Evolutionary conservation across 2,797 vertebrate species (phyloP), one percentile per base, ranked within the genome.

Genomic region (Cossypha dichroa): DNA sequence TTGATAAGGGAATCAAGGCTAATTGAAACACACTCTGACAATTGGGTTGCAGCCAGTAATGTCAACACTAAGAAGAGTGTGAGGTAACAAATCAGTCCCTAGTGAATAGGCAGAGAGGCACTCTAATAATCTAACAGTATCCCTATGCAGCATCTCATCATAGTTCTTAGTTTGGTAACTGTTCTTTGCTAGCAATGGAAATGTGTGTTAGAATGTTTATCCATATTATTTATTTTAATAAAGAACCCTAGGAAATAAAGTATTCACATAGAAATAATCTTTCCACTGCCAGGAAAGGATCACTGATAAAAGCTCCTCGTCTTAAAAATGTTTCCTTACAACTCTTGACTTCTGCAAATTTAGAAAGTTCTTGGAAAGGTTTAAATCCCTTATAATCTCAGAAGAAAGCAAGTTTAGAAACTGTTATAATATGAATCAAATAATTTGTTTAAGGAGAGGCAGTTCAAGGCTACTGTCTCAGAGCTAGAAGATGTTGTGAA

Each of bases 21-120:
- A 97, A 98, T 51, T 94, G 95, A 96, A 98, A 97, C 83, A 91
- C 62, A 77, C 46, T 45, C 45, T 85, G 85, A 81, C 83, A 93
- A 79, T 5, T 85, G 70, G 60, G 68, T 41, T 82, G 64, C 60
- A 91, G 88, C 55, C 81, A 77, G 74, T 91, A 88, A 79, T 86
- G 75, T 85, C 89, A 94, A 72, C 64, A 81, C 69, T 88, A 87
- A 83, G 86, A 81, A 67, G 56, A 73, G 84, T 84, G 92, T 74
- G 92, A 97, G 95, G 96, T 95, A 97, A 96, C 66, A 28, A 75
- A 95, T 88, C 76, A 26, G 64, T 90, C 36, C 64, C 46, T 76
- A 75, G 3, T 63, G 72, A 89, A 91, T 26, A 68, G 9, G 25
- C 64, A 93, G 77, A 70, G 74, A 95, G 64, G 58, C 31, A 40